Conservation (phyloP, 2,888 invertebrate species). For the Lysandra coridon region DNA sequence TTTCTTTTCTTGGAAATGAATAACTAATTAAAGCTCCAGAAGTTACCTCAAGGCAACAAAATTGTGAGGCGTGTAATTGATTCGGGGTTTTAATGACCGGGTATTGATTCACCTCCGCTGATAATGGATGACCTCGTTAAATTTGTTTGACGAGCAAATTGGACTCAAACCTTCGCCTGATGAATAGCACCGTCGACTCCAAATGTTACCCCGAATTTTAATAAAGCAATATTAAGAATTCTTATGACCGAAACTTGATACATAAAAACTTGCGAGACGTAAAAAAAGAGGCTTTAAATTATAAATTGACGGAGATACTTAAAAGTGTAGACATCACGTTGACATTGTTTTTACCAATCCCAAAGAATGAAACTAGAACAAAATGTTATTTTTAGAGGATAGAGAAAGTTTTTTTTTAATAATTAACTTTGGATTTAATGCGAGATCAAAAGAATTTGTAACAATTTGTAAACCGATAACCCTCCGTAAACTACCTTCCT, state of each 20-base stretch:
- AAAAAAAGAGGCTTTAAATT: not conserved
- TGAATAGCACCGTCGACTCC: constrained; percentile 40
- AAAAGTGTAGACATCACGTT: not conserved
- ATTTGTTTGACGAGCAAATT: constrained; percentile 54
- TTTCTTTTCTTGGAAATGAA: constrained; percentile 24
- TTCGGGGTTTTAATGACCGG: constrained; percentile 48
- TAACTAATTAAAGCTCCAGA: constrained; percentile 22
- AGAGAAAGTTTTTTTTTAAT: not conserved
- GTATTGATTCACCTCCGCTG: constrained; percentile 40
- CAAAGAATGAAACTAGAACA: not conserved
- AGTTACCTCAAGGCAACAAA: constrained; percentile 27
- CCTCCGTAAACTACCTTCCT: constrained; percentile 34
- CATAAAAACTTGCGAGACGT: constrained; percentile 9
- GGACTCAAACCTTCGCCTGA: constrained; percentile 43
- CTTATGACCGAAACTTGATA: constrained; percentile 9
- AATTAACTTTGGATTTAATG: not conserved
- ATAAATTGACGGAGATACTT: not conserved
- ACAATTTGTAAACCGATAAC: not conserved
- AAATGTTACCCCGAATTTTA: constrained; percentile 42
- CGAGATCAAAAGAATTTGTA: not conserved
- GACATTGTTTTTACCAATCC: not conserved
- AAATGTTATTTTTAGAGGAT: not conserved
- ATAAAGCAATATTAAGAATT: constrained; percentile 24
- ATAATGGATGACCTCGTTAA: constrained; percentile 54
- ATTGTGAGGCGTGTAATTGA: constrained; percentile 47